Evolutionary conservation across 2,797 vertebrate genomes (phyloP).

Genomic region (Sardinella longiceps): DNA sequence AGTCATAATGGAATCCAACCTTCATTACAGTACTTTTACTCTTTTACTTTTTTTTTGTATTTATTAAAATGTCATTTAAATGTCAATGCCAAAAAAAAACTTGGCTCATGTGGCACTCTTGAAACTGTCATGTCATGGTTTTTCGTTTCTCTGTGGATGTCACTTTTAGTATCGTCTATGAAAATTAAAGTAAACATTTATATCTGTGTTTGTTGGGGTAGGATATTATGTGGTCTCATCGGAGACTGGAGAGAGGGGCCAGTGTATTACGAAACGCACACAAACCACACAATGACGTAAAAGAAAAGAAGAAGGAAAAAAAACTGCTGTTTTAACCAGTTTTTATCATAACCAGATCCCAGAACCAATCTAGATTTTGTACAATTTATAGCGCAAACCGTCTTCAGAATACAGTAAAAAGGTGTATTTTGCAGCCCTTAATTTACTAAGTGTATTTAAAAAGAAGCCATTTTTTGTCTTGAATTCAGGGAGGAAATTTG

Average conservation of each 20-base stretch:
- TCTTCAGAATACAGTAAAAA: constrained; percentile 54
- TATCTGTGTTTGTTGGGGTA: neutral
- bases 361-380: constrained; percentile 66
- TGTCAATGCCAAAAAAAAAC: constrained; percentile 34
- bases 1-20: neutral
- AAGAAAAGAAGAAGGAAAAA: neutral
- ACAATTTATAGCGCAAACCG: constrained; percentile 65
- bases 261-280: neutral
- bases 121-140: neutral
- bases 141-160: constrained; percentile 32
- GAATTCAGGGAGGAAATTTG: constrained; percentile 75
- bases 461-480: constrained; percentile 69
- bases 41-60: constrained; percentile 33
- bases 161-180: neutral
- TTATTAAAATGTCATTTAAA: constrained; percentile 39
- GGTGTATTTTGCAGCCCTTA: constrained; percentile 48
- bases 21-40: neutral
- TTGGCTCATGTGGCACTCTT: neutral
- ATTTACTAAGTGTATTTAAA: constrained; percentile 58
- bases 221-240: neutral
- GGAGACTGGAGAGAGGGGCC: neutral
- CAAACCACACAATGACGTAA: neutral
- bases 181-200: neutral
- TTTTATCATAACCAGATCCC: constrained; percentile 37
- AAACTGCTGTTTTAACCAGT: constrained; percentile 55